phyloP scores from a whole-genome alignment of 2,113 vertebrate genomes.

The Corydoras sp. region DNA sequence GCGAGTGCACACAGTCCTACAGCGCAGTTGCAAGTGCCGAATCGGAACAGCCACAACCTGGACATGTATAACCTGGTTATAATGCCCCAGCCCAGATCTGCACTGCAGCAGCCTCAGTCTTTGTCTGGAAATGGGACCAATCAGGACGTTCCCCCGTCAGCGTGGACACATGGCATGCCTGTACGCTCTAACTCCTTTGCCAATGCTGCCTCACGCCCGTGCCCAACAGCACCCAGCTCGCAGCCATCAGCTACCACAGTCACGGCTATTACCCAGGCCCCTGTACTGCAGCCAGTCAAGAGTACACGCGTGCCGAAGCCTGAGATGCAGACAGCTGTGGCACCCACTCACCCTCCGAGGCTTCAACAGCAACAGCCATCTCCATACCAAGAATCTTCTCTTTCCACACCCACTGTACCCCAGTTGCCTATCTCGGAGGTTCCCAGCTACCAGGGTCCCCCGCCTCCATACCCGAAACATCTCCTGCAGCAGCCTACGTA shows the following conservation, averaged over 20 bases:
- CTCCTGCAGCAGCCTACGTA: slow-evolving; percentile 71
- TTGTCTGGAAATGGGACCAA: slow-evolving; percentile 70
- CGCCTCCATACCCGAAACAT: slow-evolving; percentile 89
- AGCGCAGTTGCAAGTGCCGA: slow-evolving; percentile 80
- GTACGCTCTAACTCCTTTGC: slow-evolving; percentile 92
- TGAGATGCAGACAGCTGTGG: slow-evolving; percentile 89
- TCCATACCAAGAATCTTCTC: slow-evolving; percentile 54
- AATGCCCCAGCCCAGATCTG: slow-evolving; percentile 74
- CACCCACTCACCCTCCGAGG: slow-evolving; percentile 90
- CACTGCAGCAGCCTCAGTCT: slow-evolving; percentile 69
- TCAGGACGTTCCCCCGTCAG: slow-evolving; percentile 72
- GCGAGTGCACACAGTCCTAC: slow-evolving; percentile 84
- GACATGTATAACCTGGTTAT: slow-evolving; percentile 79
- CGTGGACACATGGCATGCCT: slow-evolving; percentile 81
- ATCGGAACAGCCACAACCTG: slow-evolving; percentile 87
- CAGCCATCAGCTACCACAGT: slow-evolving; percentile 90
- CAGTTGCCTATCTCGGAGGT: slow-evolving; percentile 55
- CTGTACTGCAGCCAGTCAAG: slow-evolving; percentile 89
- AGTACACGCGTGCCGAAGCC: slow-evolving; percentile 92
- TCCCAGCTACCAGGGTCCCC: slow-evolving; percentile 73
- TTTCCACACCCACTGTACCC: slow-evolving; percentile 30
- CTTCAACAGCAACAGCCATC: slow-evolving; percentile 61
- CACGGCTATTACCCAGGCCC: slow-evolving; percentile 89
- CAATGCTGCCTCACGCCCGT: slow-evolving; percentile 68
- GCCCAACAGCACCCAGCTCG: slow-evolving; percentile 68